These are phyloP conservation scores for Trachurus trachurus DNA, from an alignment of 2,797 vertebrate species.

Conservation along the genomic window DNA sequence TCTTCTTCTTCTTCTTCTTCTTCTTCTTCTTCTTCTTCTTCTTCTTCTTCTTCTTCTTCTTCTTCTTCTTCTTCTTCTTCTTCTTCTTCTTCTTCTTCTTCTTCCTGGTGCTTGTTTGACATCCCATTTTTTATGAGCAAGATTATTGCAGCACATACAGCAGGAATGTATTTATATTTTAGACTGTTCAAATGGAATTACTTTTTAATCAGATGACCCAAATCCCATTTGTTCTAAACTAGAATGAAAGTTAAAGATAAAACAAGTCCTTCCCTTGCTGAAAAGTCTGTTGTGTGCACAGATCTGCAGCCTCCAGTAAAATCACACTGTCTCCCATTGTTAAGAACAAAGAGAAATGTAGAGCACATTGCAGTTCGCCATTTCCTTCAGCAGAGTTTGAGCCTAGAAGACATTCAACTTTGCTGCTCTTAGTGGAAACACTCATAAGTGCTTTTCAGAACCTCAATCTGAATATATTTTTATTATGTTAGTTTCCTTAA, in stretches of 20 bases:
- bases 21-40: slow-evolving; percentile 17
- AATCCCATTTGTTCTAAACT: slow-evolving; percentile 64
- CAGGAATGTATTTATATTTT: slow-evolving; percentile 39
- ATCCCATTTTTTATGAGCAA: slow-evolving; percentile 19
- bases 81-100: slow-evolving; percentile 2
- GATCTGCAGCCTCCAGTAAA: slow-evolving; percentile 69
- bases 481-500: slow-evolving; percentile 22
- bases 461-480: slow-evolving; percentile 31
- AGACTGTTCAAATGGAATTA: slow-evolving; percentile 38
- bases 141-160: slow-evolving; percentile 15
- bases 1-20: slow-evolving; percentile 22
- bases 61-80: slow-evolving; percentile 18
- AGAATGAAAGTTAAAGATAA: slow-evolving; percentile 59
- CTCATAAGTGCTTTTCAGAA: slow-evolving; percentile 30
- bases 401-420: slow-evolving; percentile 52
- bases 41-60: slow-evolving; percentile 24
- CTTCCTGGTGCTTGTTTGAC: neutral
- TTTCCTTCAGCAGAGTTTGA: slow-evolving; percentile 62
- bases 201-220: slow-evolving; percentile 68
- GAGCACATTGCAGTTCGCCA: slow-evolving; percentile 55
- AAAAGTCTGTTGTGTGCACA: slow-evolving; percentile 63
- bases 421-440: slow-evolving; percentile 45
- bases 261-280: slow-evolving; percentile 46
- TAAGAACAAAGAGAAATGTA: slow-evolving; percentile 69
- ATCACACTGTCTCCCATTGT: slow-evolving; percentile 73